phyloP scores from a whole-genome alignment of 2,888 invertebrate genomes.

The Thymelicus acteon region DNA sequence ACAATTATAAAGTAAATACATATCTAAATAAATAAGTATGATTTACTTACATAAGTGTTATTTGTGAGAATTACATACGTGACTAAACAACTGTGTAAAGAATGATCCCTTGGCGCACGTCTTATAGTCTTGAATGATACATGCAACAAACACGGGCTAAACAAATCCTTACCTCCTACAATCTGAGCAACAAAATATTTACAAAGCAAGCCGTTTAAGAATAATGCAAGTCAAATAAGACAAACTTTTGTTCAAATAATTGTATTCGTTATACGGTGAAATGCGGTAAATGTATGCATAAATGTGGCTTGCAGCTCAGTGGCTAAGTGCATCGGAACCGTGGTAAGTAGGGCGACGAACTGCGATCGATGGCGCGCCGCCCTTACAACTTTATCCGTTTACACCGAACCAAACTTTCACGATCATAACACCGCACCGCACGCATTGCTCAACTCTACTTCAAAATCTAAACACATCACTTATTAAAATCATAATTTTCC shows the following conservation, averaged over 20 bases:
- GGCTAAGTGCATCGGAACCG: conserved; percentile 76
- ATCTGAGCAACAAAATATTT: conserved; percentile 27
- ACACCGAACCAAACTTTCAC: conserved; percentile 77
- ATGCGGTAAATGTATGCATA: conserved; percentile 44
- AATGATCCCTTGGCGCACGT: too few species aligned
- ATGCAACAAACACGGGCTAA: not conserved
- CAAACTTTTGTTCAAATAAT: conserved; percentile 32
- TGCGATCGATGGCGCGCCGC: conserved; percentile 80
- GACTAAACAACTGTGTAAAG: too few species aligned
- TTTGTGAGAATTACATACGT: too few species aligned
- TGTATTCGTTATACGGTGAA: conserved; percentile 31
- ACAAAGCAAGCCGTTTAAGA: conserved; percentile 30
- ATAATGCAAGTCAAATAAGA: conserved; percentile 33
- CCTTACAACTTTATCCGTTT: conserved; percentile 82
- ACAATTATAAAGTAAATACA: too few species aligned
- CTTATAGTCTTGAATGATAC: not conserved
- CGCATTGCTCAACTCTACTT: conserved; percentile 38
- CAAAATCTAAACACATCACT: conserved; percentile 15
- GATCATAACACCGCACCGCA: conserved; percentile 67
- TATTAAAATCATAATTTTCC: conserved; percentile 1
- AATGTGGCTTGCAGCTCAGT: conserved; percentile 65
- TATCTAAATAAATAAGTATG: too few species aligned
- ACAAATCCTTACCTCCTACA: conserved; percentile 19
- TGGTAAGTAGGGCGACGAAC: conserved; percentile 84
- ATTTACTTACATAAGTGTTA: too few species aligned